Evolutionary conservation across 2,113 vertebrate genomes (phyloP), one percentile per base, ranked within the genome.

Genomic region (Gallinago paraguaiae): DNA sequence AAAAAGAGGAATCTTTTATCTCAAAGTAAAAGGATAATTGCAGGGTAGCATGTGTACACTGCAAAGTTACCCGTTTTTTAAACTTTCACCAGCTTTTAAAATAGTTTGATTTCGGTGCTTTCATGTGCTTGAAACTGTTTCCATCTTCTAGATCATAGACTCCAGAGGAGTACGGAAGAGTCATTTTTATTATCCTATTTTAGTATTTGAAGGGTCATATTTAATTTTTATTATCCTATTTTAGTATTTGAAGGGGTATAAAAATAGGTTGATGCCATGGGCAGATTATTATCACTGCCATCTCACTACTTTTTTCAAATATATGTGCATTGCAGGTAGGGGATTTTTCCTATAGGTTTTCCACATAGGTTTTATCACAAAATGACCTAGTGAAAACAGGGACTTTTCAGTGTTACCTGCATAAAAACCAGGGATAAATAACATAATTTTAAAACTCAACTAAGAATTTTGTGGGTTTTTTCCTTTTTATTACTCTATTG

Each of bases 211-310:
- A 93, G 37, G 56, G 27, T 82, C 2, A 82, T 93, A 92, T 92
- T 93, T 61, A 91, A 86, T 89, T 92, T 91, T 94, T 91, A 86
- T 72, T 77, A 84, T 35, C 51, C 25, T 56, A 85, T 93, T 93
- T 87, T 82, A 82, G 61, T 81, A 60, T 71, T 86, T 82, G 69
- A 93, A 95, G 15, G 6, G 3, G 14, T 68, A 51, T 92, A 95
- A 95, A 91, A 92, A 67, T 50, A 86, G 59, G 39, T 20, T 83
- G 76, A 68, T 86, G 60, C 43, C 63, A 65, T 39, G 19, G 68
- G n/a, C 59, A 92, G 25, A 67, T 59, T 78, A 83, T 91, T 31
- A 86, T 46, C 35, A 37, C 31, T 65, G 30, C 5, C 33, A 54
- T 93, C 89, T 76, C 51, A 4, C 12, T 79, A 37, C 13, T 43